phyloP scores from a whole-genome alignment of 2,797 vertebrate genomes.

The Austrolebias charrua region DNA sequence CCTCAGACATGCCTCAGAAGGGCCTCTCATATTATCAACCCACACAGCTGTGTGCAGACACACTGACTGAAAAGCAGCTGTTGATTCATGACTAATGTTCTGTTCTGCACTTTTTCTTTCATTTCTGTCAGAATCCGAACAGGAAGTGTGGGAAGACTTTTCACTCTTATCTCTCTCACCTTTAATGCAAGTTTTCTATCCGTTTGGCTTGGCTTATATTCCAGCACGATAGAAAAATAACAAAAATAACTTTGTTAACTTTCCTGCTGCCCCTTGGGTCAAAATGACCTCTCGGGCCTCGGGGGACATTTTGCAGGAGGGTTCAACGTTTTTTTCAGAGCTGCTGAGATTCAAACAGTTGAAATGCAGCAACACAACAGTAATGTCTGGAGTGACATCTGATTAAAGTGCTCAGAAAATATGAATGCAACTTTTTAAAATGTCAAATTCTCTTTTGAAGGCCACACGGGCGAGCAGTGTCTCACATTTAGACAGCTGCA shows the following conservation, averaged over 20 bases:
- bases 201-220: neutral
- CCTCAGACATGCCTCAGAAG: constrained; percentile 32
- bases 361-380: neutral
- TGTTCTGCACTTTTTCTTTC: no score
- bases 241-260: neutral
- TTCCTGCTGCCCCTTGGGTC: no score
- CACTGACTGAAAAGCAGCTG: neutral
- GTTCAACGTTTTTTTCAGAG: no score
- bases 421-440: neutral
- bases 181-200: neutral
- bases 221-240: neutral
- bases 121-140: no score
- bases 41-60: constrained; percentile 27
- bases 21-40: constrained; percentile 21
- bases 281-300: no score
- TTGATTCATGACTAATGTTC: neutral
- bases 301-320: no score
- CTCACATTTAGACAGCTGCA: no score
- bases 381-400: neutral
- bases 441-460: no score
- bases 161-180: neutral
- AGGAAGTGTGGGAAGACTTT: no score
- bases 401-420: neutral
- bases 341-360: neutral
- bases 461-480: no score